Base-by-base conservation (phyloP, 2,797 vertebrate genomes). In the Paramormyrops hopkinsi region DNA sequence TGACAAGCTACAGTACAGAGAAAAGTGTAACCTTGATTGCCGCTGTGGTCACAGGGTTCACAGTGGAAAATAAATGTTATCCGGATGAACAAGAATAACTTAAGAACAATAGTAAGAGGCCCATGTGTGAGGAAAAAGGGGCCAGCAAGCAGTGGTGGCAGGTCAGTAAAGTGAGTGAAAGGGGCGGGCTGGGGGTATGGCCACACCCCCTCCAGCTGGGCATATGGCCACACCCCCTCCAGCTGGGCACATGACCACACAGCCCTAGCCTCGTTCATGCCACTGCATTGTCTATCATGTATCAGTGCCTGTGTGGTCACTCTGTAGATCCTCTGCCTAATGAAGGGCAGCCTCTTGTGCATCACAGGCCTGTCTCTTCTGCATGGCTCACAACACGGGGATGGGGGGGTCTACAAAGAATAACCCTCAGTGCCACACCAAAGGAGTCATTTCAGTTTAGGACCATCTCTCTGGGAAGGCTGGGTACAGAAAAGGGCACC, bases 51-150 rank as follows among this genome's bases (percentile, higher is more conserved):
- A 87, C 85, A 33, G 85, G 53, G 85, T 87, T 59, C 85, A 59
- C 51, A 9, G 85, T 59, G 85, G 53, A 87, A 87, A 87, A 87
- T 44, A 87, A 87, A 59, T 59, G 29, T 44, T 54, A 59, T 87
- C 51, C 85, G 85, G 85, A 87, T 56, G 85, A 51, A 87, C 85
- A 56, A 87, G 85, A 87, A 87, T 87, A 87, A 87, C 85, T 87
- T 17, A 51, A 86, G 84, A 87, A 87, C 85, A 87, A 87, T 87
- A 41, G 85, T 54, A 33, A 87, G 53, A 53, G 85, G 84, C 48
- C 85, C 85, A 29, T 25, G 29, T 59, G 33, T 33, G 29, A 87
- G 85, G 53, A 37, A 56, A 59, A 59, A 59, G 14, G 51, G 29
- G 37, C 25, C 22, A 22, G 84, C 25, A 12, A 19, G 25, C 85